Conservation (phyloP, 2,113 vertebrate genomes). For the Pangasianodon gigas region DNA sequence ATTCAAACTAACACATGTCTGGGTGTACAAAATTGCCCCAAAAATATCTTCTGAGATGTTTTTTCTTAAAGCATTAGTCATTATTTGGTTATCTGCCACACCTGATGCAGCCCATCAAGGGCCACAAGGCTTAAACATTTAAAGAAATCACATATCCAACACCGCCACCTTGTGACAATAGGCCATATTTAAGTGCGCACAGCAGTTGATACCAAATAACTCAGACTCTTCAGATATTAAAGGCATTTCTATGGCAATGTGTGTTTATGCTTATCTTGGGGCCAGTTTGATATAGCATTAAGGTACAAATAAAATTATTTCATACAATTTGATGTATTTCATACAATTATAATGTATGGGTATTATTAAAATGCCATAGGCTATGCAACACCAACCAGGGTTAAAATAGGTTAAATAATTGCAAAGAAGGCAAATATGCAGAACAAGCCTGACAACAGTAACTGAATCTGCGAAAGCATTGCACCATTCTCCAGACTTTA, state of each 20-base stretch:
- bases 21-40: no score
- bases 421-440: neutral
- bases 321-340: neutral
- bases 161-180: constrained; percentile 35
- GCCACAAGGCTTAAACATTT: no score
- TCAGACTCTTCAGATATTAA: neutral
- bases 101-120: no score
- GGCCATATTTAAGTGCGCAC: neutral
- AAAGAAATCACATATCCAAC: neutral
- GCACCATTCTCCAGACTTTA: neutral
- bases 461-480: neutral
- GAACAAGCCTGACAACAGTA: neutral
- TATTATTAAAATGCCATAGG: neutral
- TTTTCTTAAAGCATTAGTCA: no score
- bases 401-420: neutral
- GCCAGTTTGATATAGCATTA: neutral
- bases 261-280: neutral
- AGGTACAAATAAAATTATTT: neutral
- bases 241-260: neutral
- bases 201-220: neutral
- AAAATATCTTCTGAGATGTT: no score
- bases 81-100: no score
- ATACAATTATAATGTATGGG: neutral
- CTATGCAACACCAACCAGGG: neutral
- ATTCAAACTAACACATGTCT: no score